These are phyloP conservation scores for Loxodonta africana DNA, from an alignment of 2,113 vertebrate species.

Conservation along the genomic window DNA sequence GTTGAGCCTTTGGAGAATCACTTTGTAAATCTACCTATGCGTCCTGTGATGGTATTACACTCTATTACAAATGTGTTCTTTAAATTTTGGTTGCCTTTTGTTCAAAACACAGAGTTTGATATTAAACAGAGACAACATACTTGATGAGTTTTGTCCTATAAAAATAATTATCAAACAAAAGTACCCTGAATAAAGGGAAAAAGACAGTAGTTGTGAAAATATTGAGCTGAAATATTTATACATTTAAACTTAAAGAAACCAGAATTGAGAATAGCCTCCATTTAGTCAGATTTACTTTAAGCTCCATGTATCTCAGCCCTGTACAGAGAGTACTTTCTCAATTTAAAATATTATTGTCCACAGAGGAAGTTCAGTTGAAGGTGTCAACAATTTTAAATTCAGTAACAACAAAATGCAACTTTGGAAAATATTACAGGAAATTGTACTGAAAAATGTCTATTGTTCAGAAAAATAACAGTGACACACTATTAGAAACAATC, in stretches of 20 bases:
- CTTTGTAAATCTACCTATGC: not conserved
- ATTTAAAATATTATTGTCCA: not conserved
- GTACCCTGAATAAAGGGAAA: not conserved
- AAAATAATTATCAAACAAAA: conserved; percentile 20
- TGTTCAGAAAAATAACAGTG: not conserved
- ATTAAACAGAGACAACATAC: not conserved
- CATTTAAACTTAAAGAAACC: not conserved
- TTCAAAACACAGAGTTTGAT: conserved; percentile 21
- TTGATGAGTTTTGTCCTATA: conserved; percentile 40
- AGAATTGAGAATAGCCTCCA: not conserved
- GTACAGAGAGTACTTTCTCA: not conserved
- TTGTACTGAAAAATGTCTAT: not conserved
- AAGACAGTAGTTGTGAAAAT: conserved; percentile 26
- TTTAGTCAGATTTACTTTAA: not conserved
- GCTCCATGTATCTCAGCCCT: not conserved
- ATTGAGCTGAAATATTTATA: not conserved
- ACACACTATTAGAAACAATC: not conserved
- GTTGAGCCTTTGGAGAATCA: not conserved
- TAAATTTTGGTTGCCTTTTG: conserved; percentile 4
- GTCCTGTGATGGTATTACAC: not conserved
- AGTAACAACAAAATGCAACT: not conserved
- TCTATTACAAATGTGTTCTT: conserved; percentile 42
- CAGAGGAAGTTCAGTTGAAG: not conserved
- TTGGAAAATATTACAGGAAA: conserved; percentile 7
- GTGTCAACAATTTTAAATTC: not conserved